Evolutionary conservation across 2,888 invertebrate genomes (phyloP).

Genomic region (Leucoma salicis): DNA sequence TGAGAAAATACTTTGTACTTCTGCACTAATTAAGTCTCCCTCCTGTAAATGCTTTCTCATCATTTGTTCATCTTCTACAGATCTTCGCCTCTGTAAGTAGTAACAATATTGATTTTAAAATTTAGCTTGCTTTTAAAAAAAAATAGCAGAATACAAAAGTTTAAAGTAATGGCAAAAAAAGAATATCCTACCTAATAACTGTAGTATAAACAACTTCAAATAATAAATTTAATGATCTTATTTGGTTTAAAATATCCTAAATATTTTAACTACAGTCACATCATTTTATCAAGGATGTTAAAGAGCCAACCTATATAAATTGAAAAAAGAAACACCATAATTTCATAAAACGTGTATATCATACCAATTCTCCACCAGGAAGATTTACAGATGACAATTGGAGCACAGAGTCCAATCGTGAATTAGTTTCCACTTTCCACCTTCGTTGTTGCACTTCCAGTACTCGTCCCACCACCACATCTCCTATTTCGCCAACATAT

Average conservation of each 20-base stretch:
- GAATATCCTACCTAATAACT: too few relatives aligned
- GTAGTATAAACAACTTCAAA: too few relatives aligned
- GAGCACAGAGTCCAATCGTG: constrained; percentile 92
- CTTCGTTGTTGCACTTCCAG: constrained; percentile 96
- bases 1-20: constrained; percentile 95
- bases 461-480: constrained; percentile 97
- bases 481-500: constrained; percentile 96
- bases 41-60: constrained; percentile 97
- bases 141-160: too few relatives aligned
- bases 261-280: too few relatives aligned
- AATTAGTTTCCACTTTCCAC: constrained; percentile 98
- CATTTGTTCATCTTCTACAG: constrained; percentile 97
- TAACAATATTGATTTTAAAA: too few relatives aligned
- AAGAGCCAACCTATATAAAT: too few relatives aligned
- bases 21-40: constrained; percentile 98
- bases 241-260: too few relatives aligned
- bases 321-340: too few relatives aligned
- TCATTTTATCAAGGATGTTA: too few relatives aligned
- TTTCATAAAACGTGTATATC: constrained; percentile 16
- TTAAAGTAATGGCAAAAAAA: too few relatives aligned
- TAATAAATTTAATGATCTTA: too few relatives aligned
- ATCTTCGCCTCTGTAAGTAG: constrained; percentile 87
- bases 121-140: too few relatives aligned
- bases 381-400: constrained; percentile 96
- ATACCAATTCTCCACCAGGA: constrained; percentile 97